Percentiles rank a stretch among this genome's conserved stretches.
phyloP scores from a whole-genome alignment of 2,888 invertebrate species.

The Macrosiphum euphorbiae region DNA sequence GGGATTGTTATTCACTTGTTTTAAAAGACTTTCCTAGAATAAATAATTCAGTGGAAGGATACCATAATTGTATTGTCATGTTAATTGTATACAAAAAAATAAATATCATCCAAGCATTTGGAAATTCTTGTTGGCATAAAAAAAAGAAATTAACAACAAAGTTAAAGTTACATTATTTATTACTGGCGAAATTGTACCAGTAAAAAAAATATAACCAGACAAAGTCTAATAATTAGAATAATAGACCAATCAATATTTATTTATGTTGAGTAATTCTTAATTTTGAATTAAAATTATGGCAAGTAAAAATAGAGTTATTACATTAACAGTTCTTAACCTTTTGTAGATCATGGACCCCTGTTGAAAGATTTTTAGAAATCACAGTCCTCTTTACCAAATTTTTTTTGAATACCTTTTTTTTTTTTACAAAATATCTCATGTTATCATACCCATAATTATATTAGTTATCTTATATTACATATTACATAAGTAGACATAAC shows the following conservation, averaged over 20 bases:
- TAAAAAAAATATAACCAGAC: neutral
- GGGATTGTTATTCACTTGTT: neutral
- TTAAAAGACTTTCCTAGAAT: neutral
- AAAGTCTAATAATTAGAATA: neutral
- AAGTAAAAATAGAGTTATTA: neutral
- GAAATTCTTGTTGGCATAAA: neutral
- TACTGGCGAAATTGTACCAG: neutral
- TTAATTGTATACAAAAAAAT: neutral
- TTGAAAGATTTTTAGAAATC: no score
- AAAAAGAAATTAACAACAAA: neutral
- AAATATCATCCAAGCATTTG: neutral
- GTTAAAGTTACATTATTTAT: neutral
- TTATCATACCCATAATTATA: no score
- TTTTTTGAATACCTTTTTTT: no score
- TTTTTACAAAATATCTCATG: no score
- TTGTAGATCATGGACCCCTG: no score
- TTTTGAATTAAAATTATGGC: neutral
- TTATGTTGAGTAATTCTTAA: neutral
- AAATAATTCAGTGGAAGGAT: neutral
- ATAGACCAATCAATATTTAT: neutral
- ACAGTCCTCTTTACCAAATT: no score
- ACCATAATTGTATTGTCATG: neutral
- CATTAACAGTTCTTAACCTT: neutral
- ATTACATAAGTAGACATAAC: no score
- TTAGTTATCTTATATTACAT: no score